Conservation (phyloP, 1,140 invertebrate genomes). For the Pachyrhynchus sulphureomaculatus region DNA sequence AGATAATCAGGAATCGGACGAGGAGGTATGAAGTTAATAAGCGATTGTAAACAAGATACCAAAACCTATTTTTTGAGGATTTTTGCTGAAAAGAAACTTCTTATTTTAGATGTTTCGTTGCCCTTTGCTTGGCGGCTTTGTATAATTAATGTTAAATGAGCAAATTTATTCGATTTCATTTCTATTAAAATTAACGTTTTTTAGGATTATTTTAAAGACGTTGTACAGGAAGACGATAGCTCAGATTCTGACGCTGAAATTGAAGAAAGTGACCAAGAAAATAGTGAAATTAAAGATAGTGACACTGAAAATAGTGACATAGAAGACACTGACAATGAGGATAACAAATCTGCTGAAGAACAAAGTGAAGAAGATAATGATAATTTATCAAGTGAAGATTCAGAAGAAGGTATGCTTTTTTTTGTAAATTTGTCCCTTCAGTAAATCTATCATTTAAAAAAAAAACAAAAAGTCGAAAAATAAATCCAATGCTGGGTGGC, state of each 20-base stretch:
- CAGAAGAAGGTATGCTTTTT: constrained; percentile 21
- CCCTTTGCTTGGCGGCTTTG: no score
- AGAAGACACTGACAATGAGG: constrained; percentile 40
- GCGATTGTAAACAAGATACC: not conserved
- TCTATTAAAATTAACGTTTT: not conserved
- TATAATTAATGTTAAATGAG: not conserved
- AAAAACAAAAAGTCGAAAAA: no score
- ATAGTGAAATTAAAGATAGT: constrained; percentile 45
- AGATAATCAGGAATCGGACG: constrained; percentile 4
- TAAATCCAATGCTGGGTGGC: no score
- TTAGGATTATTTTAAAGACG: constrained; percentile 18
- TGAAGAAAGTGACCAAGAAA: constrained; percentile 44
- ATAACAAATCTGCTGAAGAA: constrained; percentile 48
- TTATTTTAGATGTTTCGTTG: no score
- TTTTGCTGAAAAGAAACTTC: no score
- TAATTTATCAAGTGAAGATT: constrained; percentile 32
- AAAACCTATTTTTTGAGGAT: no score
- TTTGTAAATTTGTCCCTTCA: no score
- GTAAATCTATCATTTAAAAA: no score
- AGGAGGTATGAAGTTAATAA: constrained; percentile 12
- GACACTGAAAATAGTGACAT: constrained; percentile 42
- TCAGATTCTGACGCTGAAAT: constrained; percentile 58
- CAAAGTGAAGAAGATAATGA: constrained; percentile 44
- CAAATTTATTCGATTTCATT: no score
- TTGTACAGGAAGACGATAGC: constrained; percentile 53